phyloP scores from a whole-genome alignment of 2,888 invertebrate species.

The Melanostoma mellinum region DNA sequence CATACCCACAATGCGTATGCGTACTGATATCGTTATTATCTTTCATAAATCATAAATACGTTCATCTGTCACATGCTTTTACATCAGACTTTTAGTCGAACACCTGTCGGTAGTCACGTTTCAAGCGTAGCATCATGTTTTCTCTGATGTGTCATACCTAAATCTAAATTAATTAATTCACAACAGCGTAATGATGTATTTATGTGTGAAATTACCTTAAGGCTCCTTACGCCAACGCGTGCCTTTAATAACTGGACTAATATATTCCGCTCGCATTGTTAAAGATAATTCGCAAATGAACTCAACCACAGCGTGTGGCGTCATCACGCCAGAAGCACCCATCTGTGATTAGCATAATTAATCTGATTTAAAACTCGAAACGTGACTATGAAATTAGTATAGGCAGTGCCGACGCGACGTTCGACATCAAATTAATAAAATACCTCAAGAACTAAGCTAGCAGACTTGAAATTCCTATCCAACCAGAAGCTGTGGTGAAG shows the following conservation, averaged over 20 bases:
- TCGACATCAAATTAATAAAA: too few species aligned
- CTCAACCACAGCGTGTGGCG: conserved; percentile 32
- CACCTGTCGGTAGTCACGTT: too few species aligned
- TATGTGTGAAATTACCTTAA: conserved; percentile 54
- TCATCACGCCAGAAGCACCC: conserved; percentile 26
- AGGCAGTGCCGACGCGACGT: not conserved
- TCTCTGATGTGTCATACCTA: conserved; percentile 4
- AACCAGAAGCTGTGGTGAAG: conserved; percentile 2
- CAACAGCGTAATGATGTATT: conserved; percentile 50
- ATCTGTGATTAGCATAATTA: conserved; percentile 69
- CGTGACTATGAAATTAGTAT: conserved; percentile 55
- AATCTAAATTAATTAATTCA: conserved; percentile 51
- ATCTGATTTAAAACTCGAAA: conserved; percentile 60
- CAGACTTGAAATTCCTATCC: conserved; percentile 20
- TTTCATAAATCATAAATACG: too few species aligned
- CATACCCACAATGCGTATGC: too few species aligned
- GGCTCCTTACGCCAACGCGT: conserved; percentile 30
- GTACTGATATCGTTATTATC: too few species aligned
- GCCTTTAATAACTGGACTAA: conserved; percentile 42
- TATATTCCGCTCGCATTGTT: conserved; percentile 65
- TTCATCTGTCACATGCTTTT: too few species aligned
- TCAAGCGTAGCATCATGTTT: not conserved
- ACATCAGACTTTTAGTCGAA: too few species aligned
- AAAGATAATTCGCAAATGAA: conserved; percentile 67
- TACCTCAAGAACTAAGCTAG: conserved; percentile 9